Percentiles rank a stretch among this genome's conserved stretches.
These are phyloP conservation scores for Hermaeophaga mercurialis DNA, from an alignment of 2,888 invertebrate genomes.

Conservation along the genomic window DNA sequence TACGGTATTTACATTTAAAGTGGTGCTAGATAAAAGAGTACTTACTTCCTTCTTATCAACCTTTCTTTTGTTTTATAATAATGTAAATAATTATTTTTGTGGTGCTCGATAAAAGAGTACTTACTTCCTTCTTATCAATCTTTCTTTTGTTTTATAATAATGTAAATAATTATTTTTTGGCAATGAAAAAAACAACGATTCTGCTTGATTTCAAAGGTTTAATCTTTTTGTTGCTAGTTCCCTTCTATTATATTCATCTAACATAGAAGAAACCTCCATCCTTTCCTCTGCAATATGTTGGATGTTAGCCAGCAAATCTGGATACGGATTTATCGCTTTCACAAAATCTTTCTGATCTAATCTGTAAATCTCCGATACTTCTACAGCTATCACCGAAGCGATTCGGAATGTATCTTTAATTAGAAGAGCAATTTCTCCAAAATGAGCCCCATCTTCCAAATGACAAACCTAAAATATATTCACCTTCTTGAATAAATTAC, in stretches of 20 bases:
- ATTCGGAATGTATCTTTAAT: slow-evolving; percentile 50
- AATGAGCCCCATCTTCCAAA: slow-evolving; percentile 64
- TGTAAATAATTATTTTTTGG: too few relatives aligned
- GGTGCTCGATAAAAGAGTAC: too few relatives aligned
- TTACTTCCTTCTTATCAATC: too few relatives aligned
- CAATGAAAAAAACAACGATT: too few relatives aligned
- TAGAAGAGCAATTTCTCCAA: slow-evolving; percentile 60
- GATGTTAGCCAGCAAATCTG: slow-evolving; percentile 58
- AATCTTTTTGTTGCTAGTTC: slow-evolving; percentile 35
- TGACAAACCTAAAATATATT: slow-evolving; percentile 59
- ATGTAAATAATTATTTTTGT: too few relatives aligned
- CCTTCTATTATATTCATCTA: slow-evolving; percentile 52
- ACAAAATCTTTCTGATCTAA: slow-evolving; percentile 56
- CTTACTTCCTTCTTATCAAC: too few relatives aligned
- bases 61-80: too few relatives aligned
- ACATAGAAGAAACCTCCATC: slow-evolving; percentile 59
- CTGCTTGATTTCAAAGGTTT: slow-evolving; percentile 23
- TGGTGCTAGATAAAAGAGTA: too few relatives aligned
- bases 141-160: too few relatives aligned
- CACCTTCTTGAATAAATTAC: too few relatives aligned
- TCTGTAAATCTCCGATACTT: slow-evolving; percentile 56
- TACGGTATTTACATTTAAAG: too few relatives aligned
- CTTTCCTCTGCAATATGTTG: slow-evolving; percentile 59
- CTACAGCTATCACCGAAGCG: slow-evolving; percentile 55
- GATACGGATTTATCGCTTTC: slow-evolving; percentile 56